These are phyloP conservation scores for Megaleporinus macrocephalus DNA, from an alignment of 2,113 vertebrate genomes.

Conservation along the genomic window DNA sequence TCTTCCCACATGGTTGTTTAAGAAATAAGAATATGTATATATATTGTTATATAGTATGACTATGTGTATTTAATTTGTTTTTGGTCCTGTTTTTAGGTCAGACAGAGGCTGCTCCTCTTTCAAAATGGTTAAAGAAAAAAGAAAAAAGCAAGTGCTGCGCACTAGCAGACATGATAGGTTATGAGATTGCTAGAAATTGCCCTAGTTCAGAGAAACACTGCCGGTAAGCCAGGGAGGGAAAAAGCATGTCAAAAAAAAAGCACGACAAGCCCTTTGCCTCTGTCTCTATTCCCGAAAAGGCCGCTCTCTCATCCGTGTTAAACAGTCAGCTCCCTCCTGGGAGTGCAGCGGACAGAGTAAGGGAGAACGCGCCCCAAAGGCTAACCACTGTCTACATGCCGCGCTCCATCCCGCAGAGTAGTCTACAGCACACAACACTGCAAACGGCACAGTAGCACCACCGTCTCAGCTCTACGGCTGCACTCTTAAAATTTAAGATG, in stretches of 20 bases:
- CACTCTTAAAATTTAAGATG: background rate
- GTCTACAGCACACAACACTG: background rate
- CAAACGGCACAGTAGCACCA: background rate
- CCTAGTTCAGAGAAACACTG: constrained; percentile 61
- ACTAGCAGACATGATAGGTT: constrained; percentile 60
- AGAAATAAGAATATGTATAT: too few relatives aligned
- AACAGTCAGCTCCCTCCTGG: constrained; percentile 60
- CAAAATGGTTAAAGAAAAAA: background rate
- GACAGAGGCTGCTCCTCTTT: constrained; percentile 46
- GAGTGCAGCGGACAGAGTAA: constrained; percentile 41
- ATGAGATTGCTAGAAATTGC: constrained; percentile 68
- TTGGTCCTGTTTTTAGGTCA: constrained; percentile 74
- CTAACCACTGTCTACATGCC: constrained; percentile 20
- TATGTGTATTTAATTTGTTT: constrained; percentile 52
- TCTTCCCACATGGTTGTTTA: too few relatives aligned
- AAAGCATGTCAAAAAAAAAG: constrained; percentile 60
- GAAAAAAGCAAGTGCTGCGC: constrained; percentile 38
- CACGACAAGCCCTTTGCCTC: constrained; percentile 52
- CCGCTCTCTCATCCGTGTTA: constrained; percentile 59
- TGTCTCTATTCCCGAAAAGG: constrained; percentile 49
- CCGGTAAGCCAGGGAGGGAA: constrained; percentile 14
- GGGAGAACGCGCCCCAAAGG: constrained; percentile 25
- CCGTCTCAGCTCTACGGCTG: background rate
- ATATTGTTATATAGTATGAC: too few relatives aligned
- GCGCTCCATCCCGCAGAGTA: constrained; percentile 7